Conservation (phyloP, 37 sponge, comb jelly and placozoan species). For the Hexactinellida sp. region DNA sequence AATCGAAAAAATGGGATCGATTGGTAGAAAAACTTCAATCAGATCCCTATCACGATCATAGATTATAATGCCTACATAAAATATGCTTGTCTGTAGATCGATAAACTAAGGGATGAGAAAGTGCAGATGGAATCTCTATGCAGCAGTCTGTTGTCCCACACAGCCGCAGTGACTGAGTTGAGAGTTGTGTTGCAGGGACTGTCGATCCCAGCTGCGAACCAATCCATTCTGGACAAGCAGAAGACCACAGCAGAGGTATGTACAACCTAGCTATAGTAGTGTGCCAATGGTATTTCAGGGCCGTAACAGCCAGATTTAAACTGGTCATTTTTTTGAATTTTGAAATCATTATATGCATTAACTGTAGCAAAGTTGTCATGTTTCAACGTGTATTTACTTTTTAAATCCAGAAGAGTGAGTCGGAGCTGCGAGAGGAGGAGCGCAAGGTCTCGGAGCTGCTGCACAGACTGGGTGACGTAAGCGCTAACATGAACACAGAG, state of each 20-base stretch:
- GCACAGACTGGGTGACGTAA: not conserved
- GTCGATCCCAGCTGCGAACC: not conserved
- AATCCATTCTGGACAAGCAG: not conserved
- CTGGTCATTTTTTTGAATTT: no score
- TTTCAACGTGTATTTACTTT: no score
- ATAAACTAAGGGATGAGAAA: not conserved
- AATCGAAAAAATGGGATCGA: no score
- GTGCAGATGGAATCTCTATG: not conserved
- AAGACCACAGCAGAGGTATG: not conserved
- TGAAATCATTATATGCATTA: no score
- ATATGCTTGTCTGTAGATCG: not conserved
- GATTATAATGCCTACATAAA: no score
- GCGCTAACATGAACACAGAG: not conserved
- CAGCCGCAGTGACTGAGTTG: not conserved
- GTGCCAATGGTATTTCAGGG: not conserved
- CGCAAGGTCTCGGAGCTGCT: not conserved
- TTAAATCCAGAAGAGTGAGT: not conserved
- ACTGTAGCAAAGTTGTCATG: no score
- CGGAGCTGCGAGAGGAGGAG: not conserved
- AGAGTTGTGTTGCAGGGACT: not conserved
- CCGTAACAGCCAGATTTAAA: not conserved
- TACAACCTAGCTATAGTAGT: not conserved
- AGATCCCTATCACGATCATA: no score
- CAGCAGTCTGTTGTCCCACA: not conserved
- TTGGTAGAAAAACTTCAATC: no score